Evolutionary conservation across 2,888 invertebrate species (phyloP).

Genomic region (Terebella lapidaria): DNA sequence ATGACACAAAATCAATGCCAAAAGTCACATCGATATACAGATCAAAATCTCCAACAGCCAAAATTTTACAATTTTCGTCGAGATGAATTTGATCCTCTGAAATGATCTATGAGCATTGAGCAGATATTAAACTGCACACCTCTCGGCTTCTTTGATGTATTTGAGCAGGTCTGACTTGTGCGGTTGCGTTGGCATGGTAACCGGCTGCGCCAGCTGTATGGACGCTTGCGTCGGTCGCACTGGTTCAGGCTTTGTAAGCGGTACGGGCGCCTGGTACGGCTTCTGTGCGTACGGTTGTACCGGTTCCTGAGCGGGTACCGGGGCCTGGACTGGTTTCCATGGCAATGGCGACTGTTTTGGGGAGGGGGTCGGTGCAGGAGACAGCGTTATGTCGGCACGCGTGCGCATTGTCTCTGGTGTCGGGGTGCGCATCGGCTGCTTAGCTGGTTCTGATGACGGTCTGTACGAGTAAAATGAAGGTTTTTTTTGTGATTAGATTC

Average conservation of each 20-base stretch:
- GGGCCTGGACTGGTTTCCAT: slow-evolving; percentile 9
- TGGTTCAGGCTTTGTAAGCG: not conserved
- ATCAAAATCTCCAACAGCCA: not conserved
- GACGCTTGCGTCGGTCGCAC: not conserved
- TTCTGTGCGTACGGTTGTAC: not conserved
- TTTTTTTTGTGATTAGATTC: too few species aligned
- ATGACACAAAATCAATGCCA: too few species aligned
- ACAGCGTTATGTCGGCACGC: slow-evolving; percentile 16
- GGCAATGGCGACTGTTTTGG: slow-evolving; percentile 3
- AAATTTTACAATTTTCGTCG: too few species aligned
- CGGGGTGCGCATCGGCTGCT: not conserved
- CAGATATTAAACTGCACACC: slow-evolving; percentile 5
- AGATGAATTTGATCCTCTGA: too few species aligned
- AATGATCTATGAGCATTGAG: too few species aligned
- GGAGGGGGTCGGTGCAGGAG: slow-evolving; percentile 14
- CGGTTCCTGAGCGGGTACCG: slow-evolving; percentile 1
- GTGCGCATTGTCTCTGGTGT: slow-evolving; percentile 1
- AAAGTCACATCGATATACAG: not conserved
- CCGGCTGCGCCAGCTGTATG: not conserved
- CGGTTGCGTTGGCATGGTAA: slow-evolving; percentile 5
- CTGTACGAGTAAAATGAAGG: not conserved
- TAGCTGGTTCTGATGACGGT: not conserved
- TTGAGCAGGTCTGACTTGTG: slow-evolving; percentile 10
- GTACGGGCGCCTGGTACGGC: not conserved
- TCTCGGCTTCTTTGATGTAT: slow-evolving; percentile 17